Evolutionary conservation across 2,113 vertebrate genomes (phyloP).

Genomic region (Phocoena sinus): DNA sequence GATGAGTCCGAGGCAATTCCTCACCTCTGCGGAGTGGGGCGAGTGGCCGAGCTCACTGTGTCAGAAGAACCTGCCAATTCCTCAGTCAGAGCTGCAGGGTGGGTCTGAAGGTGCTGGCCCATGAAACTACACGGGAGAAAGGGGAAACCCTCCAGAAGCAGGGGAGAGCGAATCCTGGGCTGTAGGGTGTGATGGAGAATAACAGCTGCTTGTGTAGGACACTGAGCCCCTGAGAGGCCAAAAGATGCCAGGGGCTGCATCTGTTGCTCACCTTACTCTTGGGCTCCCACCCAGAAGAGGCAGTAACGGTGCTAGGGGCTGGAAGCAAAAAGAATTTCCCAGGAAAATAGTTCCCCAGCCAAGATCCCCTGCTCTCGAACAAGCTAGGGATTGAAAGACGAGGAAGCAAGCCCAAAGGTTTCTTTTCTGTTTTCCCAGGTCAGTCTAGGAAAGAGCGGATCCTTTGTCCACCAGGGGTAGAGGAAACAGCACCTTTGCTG

Average conservation of each 20-base stretch:
- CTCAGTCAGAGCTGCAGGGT: background rate
- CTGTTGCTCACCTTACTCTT: background rate
- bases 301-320: background rate
- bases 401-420: background rate
- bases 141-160: background rate
- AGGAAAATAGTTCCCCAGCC: background rate
- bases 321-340: background rate
- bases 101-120: constrained; percentile 35
- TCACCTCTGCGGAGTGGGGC: background rate
- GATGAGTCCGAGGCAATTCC: constrained; percentile 43
- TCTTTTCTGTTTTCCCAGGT: constrained; percentile 16
- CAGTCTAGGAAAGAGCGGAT: background rate
- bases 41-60: constrained; percentile 4
- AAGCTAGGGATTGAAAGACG: background rate
- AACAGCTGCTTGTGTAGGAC: background rate
- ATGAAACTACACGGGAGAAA: constrained; percentile 43
- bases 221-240: background rate
- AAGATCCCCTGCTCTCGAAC: background rate
- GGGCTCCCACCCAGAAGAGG: background rate
- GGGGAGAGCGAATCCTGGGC: background rate
- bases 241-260: background rate
- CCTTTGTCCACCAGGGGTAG: background rate
- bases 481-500: background rate
- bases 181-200: background rate
- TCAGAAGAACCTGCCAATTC: constrained; percentile 47